Percentiles rank a stretch among this genome's conserved stretches.
Conservation (phyloP, 2,888 invertebrate genomes). For the Cheilosia soror region DNA sequence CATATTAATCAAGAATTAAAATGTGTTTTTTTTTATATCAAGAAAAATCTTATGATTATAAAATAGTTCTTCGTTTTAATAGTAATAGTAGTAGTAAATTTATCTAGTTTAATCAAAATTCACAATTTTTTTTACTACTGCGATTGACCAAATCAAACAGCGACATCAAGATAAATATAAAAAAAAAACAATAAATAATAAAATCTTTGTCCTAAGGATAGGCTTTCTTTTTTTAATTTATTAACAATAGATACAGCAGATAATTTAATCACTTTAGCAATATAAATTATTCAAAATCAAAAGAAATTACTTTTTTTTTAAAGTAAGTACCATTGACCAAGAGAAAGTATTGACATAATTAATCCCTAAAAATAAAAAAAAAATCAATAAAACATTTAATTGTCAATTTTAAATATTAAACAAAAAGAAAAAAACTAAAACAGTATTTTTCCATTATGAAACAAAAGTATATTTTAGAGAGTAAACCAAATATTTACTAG, state of each 20-base stretch:
- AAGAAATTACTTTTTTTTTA: slow-evolving; percentile 2
- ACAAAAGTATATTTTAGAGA: slow-evolving; percentile 39
- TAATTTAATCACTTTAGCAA: neutral
- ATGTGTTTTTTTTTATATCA: neutral
- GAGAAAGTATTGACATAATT: slow-evolving; percentile 24
- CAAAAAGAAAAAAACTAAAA: slow-evolving; percentile 23
- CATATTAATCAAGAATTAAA: slow-evolving; percentile 40
- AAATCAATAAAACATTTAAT: slow-evolving; percentile 42
- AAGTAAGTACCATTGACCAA: slow-evolving; percentile 37
- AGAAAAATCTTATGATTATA: slow-evolving; percentile 54
- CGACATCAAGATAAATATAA: neutral
- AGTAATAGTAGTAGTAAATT: neutral
- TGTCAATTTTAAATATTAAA: slow-evolving; percentile 66
- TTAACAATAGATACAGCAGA: too few species aligned
- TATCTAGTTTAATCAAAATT: neutral
- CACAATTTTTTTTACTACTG: slow-evolving; percentile 7
- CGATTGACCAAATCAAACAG: neutral
- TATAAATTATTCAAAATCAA: neutral
- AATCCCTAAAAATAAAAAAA: slow-evolving; percentile 10
- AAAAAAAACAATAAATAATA: neutral
- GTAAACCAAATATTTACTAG: slow-evolving; percentile 25
- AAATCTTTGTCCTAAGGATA: too few species aligned
- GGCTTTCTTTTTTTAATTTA: neutral
- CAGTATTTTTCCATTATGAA: slow-evolving; percentile 51
- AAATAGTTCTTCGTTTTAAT: slow-evolving; percentile 27